phyloP scores from a whole-genome alignment of 2,888 invertebrate genomes.

The Sinohyriopsis cumingii region DNA sequence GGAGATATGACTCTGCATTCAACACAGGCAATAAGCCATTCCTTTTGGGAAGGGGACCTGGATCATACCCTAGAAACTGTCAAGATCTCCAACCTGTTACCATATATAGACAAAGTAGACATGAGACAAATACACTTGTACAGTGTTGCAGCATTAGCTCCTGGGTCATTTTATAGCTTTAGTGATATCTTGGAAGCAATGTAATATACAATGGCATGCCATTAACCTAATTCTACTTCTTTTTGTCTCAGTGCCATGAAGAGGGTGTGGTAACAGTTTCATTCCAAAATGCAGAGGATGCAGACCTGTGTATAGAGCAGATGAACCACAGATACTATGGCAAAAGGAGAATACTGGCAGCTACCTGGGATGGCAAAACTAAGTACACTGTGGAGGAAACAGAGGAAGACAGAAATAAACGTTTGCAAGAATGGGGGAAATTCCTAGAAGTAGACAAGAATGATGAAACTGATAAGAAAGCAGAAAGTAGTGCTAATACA shows the following conservation, averaged over 20 bases:
- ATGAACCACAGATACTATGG: conserved; percentile 94
- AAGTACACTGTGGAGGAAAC: conserved; percentile 94
- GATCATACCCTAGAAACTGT: too few species aligned
- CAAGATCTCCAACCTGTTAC: too few species aligned
- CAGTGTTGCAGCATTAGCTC: too few species aligned
- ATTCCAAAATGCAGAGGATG: conserved; percentile 91
- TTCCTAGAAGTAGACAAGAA: conserved; percentile 56
- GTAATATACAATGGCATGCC: too few species aligned
- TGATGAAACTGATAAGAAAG: neutral
- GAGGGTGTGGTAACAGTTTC: conserved; percentile 95
- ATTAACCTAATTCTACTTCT: neutral
- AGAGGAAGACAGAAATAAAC: conserved; percentile 85
- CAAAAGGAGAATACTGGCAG: conserved; percentile 87
- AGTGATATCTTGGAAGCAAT: neutral
- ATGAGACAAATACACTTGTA: too few species aligned
- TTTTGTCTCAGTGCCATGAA: conserved; percentile 81
- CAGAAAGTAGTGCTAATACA: neutral
- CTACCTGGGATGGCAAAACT: conserved; percentile 95
- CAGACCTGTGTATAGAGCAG: conserved; percentile 89
- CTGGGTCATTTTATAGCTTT: too few species aligned
- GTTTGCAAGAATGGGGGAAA: conserved; percentile 88
- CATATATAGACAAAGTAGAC: too few species aligned
- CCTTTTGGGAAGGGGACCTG: too few species aligned
- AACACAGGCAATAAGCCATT: too few species aligned
- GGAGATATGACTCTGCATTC: too few species aligned